phyloP scores from a whole-genome alignment of 2,113 vertebrate species.

The Phylloscopus trochilus region DNA sequence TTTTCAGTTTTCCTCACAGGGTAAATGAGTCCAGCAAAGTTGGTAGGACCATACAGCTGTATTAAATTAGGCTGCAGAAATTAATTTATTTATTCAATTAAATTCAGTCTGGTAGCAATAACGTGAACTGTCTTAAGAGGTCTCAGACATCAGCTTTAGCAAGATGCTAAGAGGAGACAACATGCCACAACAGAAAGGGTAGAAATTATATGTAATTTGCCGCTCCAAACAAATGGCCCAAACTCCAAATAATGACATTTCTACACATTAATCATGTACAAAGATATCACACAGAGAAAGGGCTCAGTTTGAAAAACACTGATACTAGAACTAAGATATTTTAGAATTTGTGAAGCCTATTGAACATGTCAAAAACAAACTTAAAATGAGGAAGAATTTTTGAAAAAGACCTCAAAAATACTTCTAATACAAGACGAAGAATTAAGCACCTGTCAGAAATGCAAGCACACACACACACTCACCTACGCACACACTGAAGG shows the following conservation, averaged over 20 bases:
- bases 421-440: conserved; percentile 19
- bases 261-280: background rate
- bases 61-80: background rate
- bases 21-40: background rate
- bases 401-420: conserved; percentile 2
- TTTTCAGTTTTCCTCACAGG: background rate
- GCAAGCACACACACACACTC: background rate
- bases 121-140: background rate
- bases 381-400: background rate
- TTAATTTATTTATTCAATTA: background rate
- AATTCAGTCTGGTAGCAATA: background rate
- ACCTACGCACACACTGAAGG: background rate
- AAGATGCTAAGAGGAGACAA: background rate
- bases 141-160: background rate
- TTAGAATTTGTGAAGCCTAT: background rate
- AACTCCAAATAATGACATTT: background rate
- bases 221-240: background rate
- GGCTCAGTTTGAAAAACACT: background rate
- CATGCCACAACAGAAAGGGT: background rate
- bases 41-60: background rate
- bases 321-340: background rate
- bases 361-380: background rate
- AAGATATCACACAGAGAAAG: background rate
- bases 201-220: background rate
- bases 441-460: conserved; percentile 14